Evolutionary conservation across 2,888 invertebrate species (phyloP).

Genomic region (Fissipunctia ypsillon): DNA sequence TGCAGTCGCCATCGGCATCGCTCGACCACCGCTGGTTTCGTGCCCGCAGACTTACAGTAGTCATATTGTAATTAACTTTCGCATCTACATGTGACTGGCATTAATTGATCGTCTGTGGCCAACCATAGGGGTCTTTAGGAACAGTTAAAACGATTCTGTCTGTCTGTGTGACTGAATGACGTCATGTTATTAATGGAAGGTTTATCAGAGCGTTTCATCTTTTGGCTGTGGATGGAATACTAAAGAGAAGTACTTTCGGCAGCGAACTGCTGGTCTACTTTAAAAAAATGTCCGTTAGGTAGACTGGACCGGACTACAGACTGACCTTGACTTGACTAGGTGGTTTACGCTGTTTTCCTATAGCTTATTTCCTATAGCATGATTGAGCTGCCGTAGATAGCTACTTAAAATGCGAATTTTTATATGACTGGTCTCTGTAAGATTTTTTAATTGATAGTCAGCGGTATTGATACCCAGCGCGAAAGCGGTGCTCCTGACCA

Average conservation of each 20-base stretch:
- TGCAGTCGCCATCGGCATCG: too few relatives aligned
- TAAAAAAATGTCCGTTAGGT: not conserved
- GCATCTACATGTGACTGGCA: conserved; percentile 35
- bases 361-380: not conserved
- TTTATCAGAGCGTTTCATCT: conserved; percentile 30
- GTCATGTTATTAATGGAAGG: conserved; percentile 17
- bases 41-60: too few relatives aligned
- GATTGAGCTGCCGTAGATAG: not conserved
- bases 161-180: not conserved
- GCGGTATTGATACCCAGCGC: too few relatives aligned
- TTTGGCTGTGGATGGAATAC: conserved; percentile 12
- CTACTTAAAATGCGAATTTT: not conserved
- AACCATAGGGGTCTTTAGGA: conserved; percentile 17
- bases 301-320: too few relatives aligned
- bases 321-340: too few relatives aligned
- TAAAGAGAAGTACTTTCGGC: not conserved
- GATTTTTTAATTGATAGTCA: not conserved
- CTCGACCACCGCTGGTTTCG: too few relatives aligned
- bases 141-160: not conserved
- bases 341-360: not conserved
- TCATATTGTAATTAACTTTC: conserved; percentile 60
- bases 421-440: not conserved
- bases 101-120: conserved; percentile 30
- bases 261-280: not conserved
- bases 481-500: too few relatives aligned